Conservation (phyloP, 2,113 vertebrate species). For the Myrmecobius fasciatus region DNA sequence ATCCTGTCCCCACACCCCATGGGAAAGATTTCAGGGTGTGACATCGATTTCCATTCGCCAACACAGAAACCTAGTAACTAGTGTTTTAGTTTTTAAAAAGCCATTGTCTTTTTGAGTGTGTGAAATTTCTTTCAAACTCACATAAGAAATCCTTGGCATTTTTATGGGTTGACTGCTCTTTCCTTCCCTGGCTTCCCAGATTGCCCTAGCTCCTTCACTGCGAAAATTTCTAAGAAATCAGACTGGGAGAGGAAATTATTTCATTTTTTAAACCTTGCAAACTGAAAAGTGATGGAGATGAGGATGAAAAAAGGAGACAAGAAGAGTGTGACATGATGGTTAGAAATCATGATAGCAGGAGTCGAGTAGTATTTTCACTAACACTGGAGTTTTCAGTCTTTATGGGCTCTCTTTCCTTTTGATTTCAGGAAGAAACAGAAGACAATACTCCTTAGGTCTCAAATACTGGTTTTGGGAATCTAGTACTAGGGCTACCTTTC, state of each 20-base stretch:
- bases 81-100: conserved; percentile 53
- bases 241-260: conserved; percentile 71
- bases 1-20: neutral
- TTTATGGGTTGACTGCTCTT: conserved; percentile 38
- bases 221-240: neutral
- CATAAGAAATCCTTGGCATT: conserved; percentile 36
- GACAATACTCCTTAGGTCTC: neutral
- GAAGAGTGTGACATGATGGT: neutral
- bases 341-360: neutral
- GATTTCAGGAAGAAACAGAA: neutral
- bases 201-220: neutral
- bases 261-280: conserved; percentile 51
- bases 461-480: neutral
- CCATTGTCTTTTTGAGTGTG: conserved; percentile 35
- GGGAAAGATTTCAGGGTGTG: conserved; percentile 14
- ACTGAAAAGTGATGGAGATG: neutral
- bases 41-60: conserved; percentile 45
- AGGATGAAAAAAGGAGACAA: neutral
- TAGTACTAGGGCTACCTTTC: too few species aligned
- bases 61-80: neutral
- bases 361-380: neutral
- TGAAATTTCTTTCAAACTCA: conserved; percentile 33
- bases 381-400: neutral
- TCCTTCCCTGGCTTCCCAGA: conserved; percentile 6
- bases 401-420: neutral